Percentiles rank a stretch among this genome's conserved stretches.
Evolutionary conservation across 2,113 vertebrate species (phyloP).

Genomic region (Melanerpes aurifrons): DNA sequence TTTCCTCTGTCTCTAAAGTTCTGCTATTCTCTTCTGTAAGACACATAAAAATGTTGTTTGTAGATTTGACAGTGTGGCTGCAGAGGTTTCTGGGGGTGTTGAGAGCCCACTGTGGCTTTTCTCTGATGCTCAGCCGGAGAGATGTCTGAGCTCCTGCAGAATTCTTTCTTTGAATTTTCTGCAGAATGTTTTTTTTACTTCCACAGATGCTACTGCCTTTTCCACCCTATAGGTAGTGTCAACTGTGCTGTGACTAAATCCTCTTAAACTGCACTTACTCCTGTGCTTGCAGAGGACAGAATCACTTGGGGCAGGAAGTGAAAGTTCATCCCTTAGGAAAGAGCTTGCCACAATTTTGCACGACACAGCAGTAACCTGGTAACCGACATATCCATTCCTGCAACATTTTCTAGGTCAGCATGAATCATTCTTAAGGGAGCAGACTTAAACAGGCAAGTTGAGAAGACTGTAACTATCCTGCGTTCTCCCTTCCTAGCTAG

Average conservation of each 20-base stretch:
- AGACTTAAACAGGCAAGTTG: background rate
- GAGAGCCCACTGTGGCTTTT: background rate
- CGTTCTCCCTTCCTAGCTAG: accelerated
- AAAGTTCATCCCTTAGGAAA: conserved; percentile 46
- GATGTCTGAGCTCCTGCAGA: background rate
- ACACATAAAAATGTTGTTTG: background rate
- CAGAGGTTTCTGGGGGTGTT: background rate
- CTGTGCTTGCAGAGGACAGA: background rate
- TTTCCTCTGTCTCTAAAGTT: background rate
- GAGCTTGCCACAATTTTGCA: conserved; percentile 16
- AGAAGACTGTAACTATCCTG: background rate
- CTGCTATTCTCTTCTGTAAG: background rate
- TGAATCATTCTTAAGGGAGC: conserved; percentile 42
- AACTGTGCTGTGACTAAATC: conserved; percentile 10
- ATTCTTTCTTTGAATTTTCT: background rate
- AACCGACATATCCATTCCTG: conserved; percentile 43
- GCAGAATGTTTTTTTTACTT: conserved; percentile 3
- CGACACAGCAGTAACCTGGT: conserved; percentile 52
- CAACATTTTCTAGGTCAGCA: conserved; percentile 56
- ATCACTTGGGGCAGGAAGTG: background rate
- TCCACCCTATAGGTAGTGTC: background rate
- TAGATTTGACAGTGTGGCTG: background rate
- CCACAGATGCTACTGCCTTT: background rate
- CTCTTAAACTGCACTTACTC: background rate
- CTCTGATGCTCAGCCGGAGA: background rate